Evolutionary conservation across 2,113 vertebrate genomes (phyloP).

Genomic region (Lagopus leucura): DNA sequence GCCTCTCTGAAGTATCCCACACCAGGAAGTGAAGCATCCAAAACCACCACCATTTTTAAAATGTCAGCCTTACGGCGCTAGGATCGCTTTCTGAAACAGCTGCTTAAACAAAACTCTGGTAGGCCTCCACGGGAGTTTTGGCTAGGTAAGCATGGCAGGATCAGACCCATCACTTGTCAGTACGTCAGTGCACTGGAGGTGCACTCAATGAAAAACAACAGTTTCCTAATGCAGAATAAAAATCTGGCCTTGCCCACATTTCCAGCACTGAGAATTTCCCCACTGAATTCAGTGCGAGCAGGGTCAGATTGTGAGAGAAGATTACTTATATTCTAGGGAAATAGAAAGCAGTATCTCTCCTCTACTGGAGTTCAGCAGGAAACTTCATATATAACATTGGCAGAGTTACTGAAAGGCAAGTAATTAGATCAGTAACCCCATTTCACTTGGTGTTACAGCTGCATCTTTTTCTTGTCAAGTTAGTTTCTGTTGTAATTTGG

Average conservation of each 20-base stretch:
- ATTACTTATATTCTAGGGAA: constrained; percentile 68
- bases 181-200: neutral
- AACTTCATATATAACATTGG: constrained; percentile 64
- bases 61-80: neutral
- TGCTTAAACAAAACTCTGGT: neutral
- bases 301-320: constrained; percentile 20
- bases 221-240: neutral
- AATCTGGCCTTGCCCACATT: neutral
- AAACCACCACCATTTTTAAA: constrained; percentile 20
- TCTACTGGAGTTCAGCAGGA: constrained; percentile 50
- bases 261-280: neutral
- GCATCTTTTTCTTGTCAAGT: constrained; percentile 55
- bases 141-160: neutral
- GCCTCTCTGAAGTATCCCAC: neutral
- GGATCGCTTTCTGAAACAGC: neutral
- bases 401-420: constrained; percentile 69
- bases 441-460: constrained; percentile 58
- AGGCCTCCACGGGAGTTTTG: neutral
- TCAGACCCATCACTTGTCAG: neutral
- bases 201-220: neutral
- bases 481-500: constrained; percentile 62
- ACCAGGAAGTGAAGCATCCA: constrained; percentile 10
- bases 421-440: constrained; percentile 60
- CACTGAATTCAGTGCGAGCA: neutral
- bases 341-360: constrained; percentile 55